A percentile compares a stretch with the other conserved stretches of the same genome.
Evolutionary conservation across 1,140 invertebrate genomes (phyloP).

Genomic region (Bombus turneri): DNA sequence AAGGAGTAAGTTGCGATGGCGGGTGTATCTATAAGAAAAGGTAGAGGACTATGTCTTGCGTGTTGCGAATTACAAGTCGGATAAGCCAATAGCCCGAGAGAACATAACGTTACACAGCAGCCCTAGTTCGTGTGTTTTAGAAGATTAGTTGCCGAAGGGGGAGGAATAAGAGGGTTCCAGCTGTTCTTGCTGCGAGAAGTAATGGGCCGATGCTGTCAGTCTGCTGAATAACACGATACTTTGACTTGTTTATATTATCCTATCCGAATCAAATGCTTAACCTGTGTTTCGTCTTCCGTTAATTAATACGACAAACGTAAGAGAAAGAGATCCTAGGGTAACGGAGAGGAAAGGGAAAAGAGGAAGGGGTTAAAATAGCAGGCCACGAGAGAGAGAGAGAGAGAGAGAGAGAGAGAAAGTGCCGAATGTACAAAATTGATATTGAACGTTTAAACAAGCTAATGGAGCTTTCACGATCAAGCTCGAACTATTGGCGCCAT

Average conservation of each 20-base stretch:
- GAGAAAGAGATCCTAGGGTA: slow-evolving; percentile 34
- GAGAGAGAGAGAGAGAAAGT: not conserved
- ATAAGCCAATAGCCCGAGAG: slow-evolving; percentile 42
- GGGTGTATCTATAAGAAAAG: slow-evolving; percentile 3
- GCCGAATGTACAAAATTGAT: slow-evolving; percentile 18
- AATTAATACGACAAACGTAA: slow-evolving; percentile 63
- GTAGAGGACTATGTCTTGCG: slow-evolving; percentile 49
- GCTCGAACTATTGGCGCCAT: slow-evolving; percentile 46
- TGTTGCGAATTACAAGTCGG: slow-evolving; percentile 55
- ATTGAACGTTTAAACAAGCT: slow-evolving; percentile 45
- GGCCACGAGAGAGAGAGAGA: not conserved
- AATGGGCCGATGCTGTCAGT: slow-evolving; percentile 71
- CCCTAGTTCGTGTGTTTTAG: slow-evolving; percentile 66
- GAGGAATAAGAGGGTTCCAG: slow-evolving; percentile 53
- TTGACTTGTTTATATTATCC: slow-evolving; percentile 71
- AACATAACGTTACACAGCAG: slow-evolving; percentile 23
- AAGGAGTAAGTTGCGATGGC: slow-evolving; percentile 6
- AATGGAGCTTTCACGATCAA: slow-evolving; percentile 61
- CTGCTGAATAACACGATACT: slow-evolving; percentile 72
- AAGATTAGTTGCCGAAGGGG: slow-evolving; percentile 72
- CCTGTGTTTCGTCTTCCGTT: slow-evolving; percentile 60
- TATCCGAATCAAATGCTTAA: slow-evolving; percentile 44
- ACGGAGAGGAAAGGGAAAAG: slow-evolving; percentile 25
- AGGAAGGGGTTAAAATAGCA: slow-evolving; percentile 18
- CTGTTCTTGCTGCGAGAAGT: slow-evolving; percentile 70